Evolutionary conservation across 2,888 invertebrate genomes (phyloP).

Genomic region (Agriopis leucophaearia): DNA sequence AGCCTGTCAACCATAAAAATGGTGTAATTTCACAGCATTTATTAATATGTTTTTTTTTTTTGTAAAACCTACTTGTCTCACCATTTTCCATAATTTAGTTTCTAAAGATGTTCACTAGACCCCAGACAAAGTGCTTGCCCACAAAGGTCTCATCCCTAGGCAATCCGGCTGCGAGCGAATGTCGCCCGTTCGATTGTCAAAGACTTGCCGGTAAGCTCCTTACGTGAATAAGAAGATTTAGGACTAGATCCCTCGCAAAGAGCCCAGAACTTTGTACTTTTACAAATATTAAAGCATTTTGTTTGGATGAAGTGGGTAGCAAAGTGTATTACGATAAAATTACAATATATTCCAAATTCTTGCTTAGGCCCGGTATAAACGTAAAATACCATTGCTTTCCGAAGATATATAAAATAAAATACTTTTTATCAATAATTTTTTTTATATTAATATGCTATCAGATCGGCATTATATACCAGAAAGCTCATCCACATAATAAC

Average conservation of each 20-base stretch:
- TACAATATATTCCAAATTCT: neutral
- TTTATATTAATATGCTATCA: too few relatives aligned
- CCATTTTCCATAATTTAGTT: neutral
- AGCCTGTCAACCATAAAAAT: neutral
- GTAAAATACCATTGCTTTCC: neutral
- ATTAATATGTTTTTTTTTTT: too few relatives aligned
- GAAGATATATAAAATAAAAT: too few relatives aligned
- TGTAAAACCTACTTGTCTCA: neutral
- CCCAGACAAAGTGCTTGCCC: constrained; percentile 3
- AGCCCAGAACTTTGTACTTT: constrained; percentile 69
- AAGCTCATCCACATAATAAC: too few relatives aligned
- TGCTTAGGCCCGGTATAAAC: neutral
- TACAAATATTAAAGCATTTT: constrained; percentile 68
- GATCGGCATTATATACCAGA: too few relatives aligned
- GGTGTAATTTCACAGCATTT: neutral
- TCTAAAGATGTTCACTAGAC: neutral
- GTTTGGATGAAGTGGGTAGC: constrained; percentile 29
- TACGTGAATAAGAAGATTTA: constrained; percentile 80
- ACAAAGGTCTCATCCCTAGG: constrained; percentile 24
- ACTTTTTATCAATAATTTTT: too few relatives aligned
- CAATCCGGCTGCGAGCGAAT: constrained; percentile 45
- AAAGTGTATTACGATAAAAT: constrained; percentile 4
- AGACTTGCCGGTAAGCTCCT: constrained; percentile 78
- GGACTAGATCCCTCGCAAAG: constrained; percentile 63
- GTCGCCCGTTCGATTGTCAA: constrained; percentile 79